Conservation (phyloP, 2,797 vertebrate genomes). For the Pangasius djambal region DNA sequence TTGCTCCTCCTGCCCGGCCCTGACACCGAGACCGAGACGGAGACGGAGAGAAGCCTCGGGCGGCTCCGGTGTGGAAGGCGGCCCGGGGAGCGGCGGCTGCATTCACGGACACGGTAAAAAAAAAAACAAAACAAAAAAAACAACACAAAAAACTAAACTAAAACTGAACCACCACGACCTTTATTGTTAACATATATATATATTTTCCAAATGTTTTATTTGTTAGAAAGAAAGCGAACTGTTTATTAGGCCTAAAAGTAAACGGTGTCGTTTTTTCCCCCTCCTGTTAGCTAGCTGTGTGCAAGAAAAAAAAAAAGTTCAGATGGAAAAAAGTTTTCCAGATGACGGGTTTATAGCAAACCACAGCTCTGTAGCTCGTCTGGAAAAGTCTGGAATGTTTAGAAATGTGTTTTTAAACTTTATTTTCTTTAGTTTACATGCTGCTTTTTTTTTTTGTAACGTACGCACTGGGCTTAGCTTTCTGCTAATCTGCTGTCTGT, state of each 20-base stretch:
- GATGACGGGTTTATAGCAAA: constrained; percentile 2
- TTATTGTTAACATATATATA: background rate
- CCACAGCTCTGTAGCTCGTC: background rate
- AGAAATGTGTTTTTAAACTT: background rate
- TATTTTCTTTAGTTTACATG: background rate
- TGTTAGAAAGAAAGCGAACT: background rate
- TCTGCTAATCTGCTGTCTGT: background rate
- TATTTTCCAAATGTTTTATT: background rate
- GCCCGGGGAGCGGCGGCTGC: constrained; percentile 73
- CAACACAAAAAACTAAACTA: no score
- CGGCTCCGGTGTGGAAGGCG: constrained; percentile 74
- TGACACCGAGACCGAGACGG: constrained; percentile 48
- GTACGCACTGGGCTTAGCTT: background rate
- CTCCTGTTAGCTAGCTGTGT: background rate
- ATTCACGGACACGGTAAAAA: constrained; percentile 51
- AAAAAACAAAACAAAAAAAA: no score
- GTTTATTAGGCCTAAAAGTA: constrained; percentile 1
- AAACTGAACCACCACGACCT: no score
- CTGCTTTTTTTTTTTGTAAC: background rate
- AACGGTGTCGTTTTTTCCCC: background rate
- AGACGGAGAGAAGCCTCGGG: constrained; percentile 75
- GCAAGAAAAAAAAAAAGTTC: background rate
- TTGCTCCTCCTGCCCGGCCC: constrained; percentile 64
- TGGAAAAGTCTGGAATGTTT: constrained; percentile 4
- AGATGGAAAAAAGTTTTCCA: constrained; percentile 17